phyloP scores from a whole-genome alignment of 2,113 vertebrate genomes.

The Arenaria interpres region DNA sequence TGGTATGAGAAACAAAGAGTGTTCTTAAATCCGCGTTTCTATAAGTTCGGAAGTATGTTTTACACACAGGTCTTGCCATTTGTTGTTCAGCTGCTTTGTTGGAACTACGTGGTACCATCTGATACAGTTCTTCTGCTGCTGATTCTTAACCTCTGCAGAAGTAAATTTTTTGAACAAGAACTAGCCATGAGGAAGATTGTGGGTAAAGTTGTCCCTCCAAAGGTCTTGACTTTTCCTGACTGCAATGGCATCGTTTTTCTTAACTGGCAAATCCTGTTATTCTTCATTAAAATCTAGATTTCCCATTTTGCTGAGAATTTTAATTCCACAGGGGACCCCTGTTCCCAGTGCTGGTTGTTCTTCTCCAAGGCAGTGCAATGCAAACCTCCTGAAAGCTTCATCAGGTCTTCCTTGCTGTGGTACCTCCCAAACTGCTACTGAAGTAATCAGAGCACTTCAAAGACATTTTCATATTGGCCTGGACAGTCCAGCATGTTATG shows the following conservation, averaged over 20 bases:
- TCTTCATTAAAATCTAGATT: background rate
- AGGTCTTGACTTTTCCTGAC: background rate
- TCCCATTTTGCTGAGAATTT: background rate
- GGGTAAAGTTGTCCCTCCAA: background rate
- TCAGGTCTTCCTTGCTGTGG: background rate
- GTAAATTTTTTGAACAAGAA: background rate
- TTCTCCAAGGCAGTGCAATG: background rate
- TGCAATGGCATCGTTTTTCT: background rate
- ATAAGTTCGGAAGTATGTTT: background rate
- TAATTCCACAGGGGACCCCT: background rate
- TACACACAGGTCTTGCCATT: background rate
- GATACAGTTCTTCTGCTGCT: background rate
- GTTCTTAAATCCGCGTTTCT: background rate
- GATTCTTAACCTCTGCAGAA: background rate
- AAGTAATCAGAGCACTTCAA: background rate
- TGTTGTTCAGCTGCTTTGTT: background rate
- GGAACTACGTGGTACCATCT: background rate
- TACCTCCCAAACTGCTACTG: background rate
- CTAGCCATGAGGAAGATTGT: background rate
- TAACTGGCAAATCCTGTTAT: background rate
- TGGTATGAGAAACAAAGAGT: background rate
- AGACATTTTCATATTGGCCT: rapidly evolving
- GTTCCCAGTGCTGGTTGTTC: background rate
- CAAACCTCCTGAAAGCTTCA: background rate
- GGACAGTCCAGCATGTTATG: background rate